Base-by-base conservation (phyloP, 2,888 invertebrate species). In the Cantharis nigra region DNA sequence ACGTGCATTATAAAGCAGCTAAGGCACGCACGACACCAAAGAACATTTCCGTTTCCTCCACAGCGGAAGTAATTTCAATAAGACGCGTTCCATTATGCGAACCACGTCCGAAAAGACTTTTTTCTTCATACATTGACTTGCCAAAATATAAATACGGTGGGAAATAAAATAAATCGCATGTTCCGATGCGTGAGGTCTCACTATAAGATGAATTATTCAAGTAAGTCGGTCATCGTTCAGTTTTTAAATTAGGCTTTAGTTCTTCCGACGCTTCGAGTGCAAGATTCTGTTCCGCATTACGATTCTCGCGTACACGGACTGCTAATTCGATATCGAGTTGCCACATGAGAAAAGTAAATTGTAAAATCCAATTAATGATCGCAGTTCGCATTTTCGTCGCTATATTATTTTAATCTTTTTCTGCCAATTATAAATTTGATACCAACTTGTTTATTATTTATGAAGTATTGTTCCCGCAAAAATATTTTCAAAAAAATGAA, bases 81-180 rank as follows among this genome's bases (percentile, higher is more conserved):
- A 74, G 73, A n/a, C 9, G 49, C n/a, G 49, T 49, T 49, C n/a
- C 3, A 9, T 49, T 49, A 49, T 49, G 49, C 49, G 49, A 49
- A n/a, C 49, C 49, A 49, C 73, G 73, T 74, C 71, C 49, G 14
- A 26, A 73, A 70, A 69, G 64, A 26, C 63, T n/a, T 49, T 49
- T 49, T 49, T 49, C 49, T 49, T 49, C n/a, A 49, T 49, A n/a
- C 49, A 49, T 49, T n/a, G n/a, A 49, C 49, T 49, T 83, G 78
- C 79, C 81, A 79, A 79, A 49, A 49, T 49, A 82, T 80, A 80
- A 76, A 81, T 81, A 82, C 83, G 81, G 79, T 83, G 85, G 85
- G 84, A 85, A 86, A 84, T 84, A 79, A 84, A 85, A 86, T 87
- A 86, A 87, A 87, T 87, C 86, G 85, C 86, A 82, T 83, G 83